Evolutionary conservation across 2,797 vertebrate genomes (phyloP), one percentile per base, ranked within the genome.

Genomic region (Pangasius sanitwongsei): DNA sequence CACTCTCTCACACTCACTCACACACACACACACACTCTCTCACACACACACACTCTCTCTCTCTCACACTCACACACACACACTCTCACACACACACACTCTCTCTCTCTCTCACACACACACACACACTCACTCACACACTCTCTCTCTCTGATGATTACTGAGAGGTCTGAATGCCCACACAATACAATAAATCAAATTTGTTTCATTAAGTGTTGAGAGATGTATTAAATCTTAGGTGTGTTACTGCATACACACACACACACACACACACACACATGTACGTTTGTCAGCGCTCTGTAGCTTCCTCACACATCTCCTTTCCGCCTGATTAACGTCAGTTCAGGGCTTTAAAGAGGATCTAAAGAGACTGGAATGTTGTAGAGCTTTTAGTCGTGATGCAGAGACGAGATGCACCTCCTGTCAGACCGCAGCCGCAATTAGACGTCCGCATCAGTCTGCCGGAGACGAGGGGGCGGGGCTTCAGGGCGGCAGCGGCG

Each of bases 331-430:
- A 6, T 31, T 6, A 67, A 50, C 23, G 55, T 48, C 86, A 74
- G 37, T 59, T 67, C 25, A 37, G 74, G 4, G 41, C 50, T 74
- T 59, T 44, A 63, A 74, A 87, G 80, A 11, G 65, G 37, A 9
- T 86, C 65, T 41, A 41, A 41, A 3, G 61, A 31, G 61, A 31
- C 63, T 63, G 57, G 53, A 59, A 70, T 3, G 11, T 25, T 63
- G 75, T 31, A 80, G 28, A 41, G 53, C 69, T 91, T 72, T 78
- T 28, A 53, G 81, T 67, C 11, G 20, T 34, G 63, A 89, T 84
- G 0, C 2, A 65, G 59, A 65, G 25, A 44, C 15, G 34, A 61
- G 59, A 65, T 1, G 37, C 13, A 63, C 11, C 20, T 83, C 57
- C 37, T 41, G 37, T 83, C 81, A 44, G 57, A 63, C 34, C 6